A percentile compares a stretch with the other conserved stretches of the same genome.
phyloP scores from a whole-genome alignment of 1,140 invertebrate genomes.

The Hylyphantes graminicola region DNA sequence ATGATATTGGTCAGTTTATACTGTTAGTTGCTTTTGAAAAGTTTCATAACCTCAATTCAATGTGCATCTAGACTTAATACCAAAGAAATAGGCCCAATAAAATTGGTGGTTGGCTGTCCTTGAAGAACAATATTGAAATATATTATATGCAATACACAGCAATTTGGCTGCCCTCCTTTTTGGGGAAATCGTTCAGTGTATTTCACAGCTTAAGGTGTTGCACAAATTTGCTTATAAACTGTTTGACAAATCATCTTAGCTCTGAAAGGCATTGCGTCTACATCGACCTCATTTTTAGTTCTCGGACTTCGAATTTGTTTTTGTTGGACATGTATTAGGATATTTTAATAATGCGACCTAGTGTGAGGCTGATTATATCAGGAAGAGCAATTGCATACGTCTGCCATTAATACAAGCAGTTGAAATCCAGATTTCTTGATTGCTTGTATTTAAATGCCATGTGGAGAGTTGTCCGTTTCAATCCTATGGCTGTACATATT shows the following conservation, averaged over 20 bases:
- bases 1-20: conserved; percentile 51
- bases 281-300: conserved; percentile 17
- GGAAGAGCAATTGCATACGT: neutral
- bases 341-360: conserved; percentile 14
- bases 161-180: conserved; percentile 16
- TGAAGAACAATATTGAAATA: neutral
- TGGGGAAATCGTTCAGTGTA: conserved; percentile 38
- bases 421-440: neutral
- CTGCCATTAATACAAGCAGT: neutral
- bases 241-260: conserved; percentile 54
- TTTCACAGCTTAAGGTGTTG: conserved; percentile 55
- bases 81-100: conserved; percentile 46
- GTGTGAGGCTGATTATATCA: conserved; percentile 3
- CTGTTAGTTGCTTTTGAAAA: conserved; percentile 52
- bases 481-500: conserved; percentile 45
- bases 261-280: neutral
- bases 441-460: conserved; percentile 41
- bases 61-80: conserved; percentile 41
- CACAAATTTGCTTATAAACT: conserved; percentile 48
- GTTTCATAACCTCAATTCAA: conserved; percentile 20
- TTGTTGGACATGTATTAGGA: conserved; percentile 21
- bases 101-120: conserved; percentile 21
- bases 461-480: conserved; percentile 52
- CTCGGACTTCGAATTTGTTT: conserved; percentile 5
- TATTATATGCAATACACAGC: conserved; percentile 13